Evolutionary conservation across 2,888 invertebrate species (phyloP), one percentile per base, ranked within the genome.

Genomic region (Linyphia triangularis): DNA sequence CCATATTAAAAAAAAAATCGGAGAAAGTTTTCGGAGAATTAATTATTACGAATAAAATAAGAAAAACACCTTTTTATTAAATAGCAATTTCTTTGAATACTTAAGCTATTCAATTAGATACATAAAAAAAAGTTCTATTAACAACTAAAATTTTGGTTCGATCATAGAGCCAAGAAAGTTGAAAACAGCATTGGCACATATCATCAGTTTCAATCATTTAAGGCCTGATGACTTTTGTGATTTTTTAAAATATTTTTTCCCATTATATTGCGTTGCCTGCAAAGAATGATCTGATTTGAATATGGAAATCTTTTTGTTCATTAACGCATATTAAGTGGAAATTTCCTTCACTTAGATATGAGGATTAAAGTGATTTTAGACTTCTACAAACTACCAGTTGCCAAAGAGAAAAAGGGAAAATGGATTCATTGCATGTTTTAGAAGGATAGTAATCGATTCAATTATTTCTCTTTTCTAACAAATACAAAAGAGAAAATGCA

Each of bases 251-350:
- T 75, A 24, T 37, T n/a, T 63, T 77, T 61, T 63, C 30, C 63
- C 22, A 33, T 22, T 7, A 26, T 13, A 33, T 57, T 30, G n/a
- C 13, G 28, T 30, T 2, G 22, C 16, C n/a, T 61, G n/a, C 57
- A 57, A 28, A 73, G 33, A 73, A 73, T 73, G 57, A 73, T 19
- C 73, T 73, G 16, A 77, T 77, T 77, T 77, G 63, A 77, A 63
- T 77, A 63, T 77, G 61, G 61, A 77, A 37, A 77, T 77, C 26
- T 28, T 13, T 24, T 40, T 24, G 26, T 77, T 77, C 63, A 77
- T 77, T 77, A 61, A 37, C 77, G 77, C 37, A 77, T 77, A 40
- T 77, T 61, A 73, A 73, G 73, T 73, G 73, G n/a, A 59, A 59
- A 73, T 43, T 40, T 43, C 24, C 33, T 40, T 26, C 24, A 13